A percentile compares a stretch with the other conserved stretches of the same genome.
These are phyloP conservation scores for Cecidostiba fungosa DNA, from an alignment of 2,888 invertebrate species.

Conservation along the genomic window DNA sequence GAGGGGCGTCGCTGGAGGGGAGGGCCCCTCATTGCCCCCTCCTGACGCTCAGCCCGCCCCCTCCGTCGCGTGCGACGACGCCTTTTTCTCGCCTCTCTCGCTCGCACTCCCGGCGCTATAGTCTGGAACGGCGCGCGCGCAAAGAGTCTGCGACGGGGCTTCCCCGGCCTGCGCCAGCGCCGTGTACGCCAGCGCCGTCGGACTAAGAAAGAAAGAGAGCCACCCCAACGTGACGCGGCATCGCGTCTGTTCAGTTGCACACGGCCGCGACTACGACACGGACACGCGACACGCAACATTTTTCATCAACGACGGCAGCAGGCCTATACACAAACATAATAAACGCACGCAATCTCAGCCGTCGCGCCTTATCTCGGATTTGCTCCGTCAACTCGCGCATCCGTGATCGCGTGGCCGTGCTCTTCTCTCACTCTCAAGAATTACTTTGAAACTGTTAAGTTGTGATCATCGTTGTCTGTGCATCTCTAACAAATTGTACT, in stretches of 20 bases:
- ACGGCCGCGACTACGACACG: conserved; percentile 79
- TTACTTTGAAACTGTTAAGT: neutral
- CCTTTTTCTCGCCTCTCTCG: conserved; percentile 36
- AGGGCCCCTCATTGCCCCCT: conserved; percentile 37
- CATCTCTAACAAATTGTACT: neutral
- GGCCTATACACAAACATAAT: neutral
- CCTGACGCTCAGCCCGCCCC: conserved; percentile 60
- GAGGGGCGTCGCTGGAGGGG: conserved; percentile 49
- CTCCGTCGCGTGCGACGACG: conserved; percentile 51
- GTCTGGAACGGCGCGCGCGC: conserved; percentile 43
- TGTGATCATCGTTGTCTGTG: neutral
- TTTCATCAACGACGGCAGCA: neutral
- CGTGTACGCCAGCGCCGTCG: conserved; percentile 64
- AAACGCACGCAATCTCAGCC: neutral
- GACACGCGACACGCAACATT: conserved; percentile 67
- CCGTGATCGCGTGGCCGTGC: conserved; percentile 8
- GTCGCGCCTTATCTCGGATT: neutral
- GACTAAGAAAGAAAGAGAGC: conserved; percentile 63
- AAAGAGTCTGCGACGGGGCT: conserved; percentile 64
- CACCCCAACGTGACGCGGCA: conserved; percentile 72
- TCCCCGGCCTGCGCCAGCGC: conserved; percentile 65
- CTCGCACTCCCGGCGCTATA: neutral
- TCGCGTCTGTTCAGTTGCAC: conserved; percentile 76
- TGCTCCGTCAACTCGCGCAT: neutral
- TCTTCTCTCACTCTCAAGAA: neutral